phyloP scores from a whole-genome alignment of 2,113 vertebrate species.

The Mormyrus iriodes region DNA sequence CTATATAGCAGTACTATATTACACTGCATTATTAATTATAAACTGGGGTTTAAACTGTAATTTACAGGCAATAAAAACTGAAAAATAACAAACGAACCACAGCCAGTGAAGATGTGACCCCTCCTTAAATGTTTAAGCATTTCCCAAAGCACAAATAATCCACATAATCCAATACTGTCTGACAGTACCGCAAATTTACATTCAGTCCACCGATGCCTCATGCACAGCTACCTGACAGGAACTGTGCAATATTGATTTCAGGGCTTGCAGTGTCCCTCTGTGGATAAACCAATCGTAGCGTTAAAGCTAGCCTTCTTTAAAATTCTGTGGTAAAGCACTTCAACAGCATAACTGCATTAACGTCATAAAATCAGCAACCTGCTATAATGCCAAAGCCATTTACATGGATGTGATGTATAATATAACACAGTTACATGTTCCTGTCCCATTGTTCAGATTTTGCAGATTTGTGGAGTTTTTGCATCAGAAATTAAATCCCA shows the following conservation, averaged over 20 bases:
- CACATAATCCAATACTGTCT: neutral
- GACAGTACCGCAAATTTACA: neutral
- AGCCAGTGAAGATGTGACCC: neutral
- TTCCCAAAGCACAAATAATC: neutral
- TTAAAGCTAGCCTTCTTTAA: constrained; percentile 8
- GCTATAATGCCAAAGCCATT: neutral
- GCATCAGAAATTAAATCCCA: neutral
- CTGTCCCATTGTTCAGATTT: neutral
- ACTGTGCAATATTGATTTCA: neutral
- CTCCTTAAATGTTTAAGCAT: neutral
- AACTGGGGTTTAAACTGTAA: neutral
- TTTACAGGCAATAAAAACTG: neutral
- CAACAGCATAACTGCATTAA: constrained; percentile 16
- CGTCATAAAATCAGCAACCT: neutral
- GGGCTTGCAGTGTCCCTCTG: neutral
- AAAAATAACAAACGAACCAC: neutral
- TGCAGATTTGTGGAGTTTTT: neutral
- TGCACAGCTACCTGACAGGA: neutral
- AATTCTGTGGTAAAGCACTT: constrained; percentile 3
- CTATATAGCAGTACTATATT: neutral
- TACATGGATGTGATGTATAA: neutral
- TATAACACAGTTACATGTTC: neutral
- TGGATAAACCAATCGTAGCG: neutral
- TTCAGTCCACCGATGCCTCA: neutral
- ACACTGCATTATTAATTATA: neutral